These are phyloP conservation scores for Dreissena polymorpha DNA, from an alignment of 1,140 invertebrate genomes.

Conservation along the genomic window DNA sequence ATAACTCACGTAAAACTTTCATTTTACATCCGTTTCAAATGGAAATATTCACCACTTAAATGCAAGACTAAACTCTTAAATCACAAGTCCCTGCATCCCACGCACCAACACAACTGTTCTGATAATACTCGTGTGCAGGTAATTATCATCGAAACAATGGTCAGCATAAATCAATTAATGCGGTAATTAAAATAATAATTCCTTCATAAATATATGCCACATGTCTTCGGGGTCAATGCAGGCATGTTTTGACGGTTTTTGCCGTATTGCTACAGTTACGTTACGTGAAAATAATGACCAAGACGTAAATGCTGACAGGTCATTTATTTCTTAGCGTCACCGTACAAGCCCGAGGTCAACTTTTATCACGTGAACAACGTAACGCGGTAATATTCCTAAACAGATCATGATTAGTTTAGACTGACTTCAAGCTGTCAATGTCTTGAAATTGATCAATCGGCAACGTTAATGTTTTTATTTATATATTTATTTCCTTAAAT, in stretches of 20 bases:
- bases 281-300: constrained; percentile 3
- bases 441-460: background rate
- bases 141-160: background rate
- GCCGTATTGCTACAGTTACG: background rate
- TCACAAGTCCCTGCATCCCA: background rate
- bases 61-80: background rate
- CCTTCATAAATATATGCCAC: background rate
- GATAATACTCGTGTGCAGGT: background rate
- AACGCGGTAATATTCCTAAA: background rate
- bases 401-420: background rate
- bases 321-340: background rate
- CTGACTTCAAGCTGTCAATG: background rate
- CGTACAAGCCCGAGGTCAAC: background rate
- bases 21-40: too few relatives aligned
- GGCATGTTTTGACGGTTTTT: background rate
- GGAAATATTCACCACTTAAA: background rate
- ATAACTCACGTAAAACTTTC: too few relatives aligned
- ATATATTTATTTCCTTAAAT: background rate
- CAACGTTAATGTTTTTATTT: background rate
- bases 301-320: background rate
- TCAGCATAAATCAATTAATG: background rate
- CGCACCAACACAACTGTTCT: background rate
- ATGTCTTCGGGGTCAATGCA: background rate
- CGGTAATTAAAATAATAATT: background rate
- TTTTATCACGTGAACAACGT: background rate